A percentile compares a stretch with the other conserved stretches of the same genome.
These are phyloP conservation scores for Ianthella basta DNA, from an alignment of 37 sponge, comb jelly and placozoan species.

Conservation along the genomic window DNA sequence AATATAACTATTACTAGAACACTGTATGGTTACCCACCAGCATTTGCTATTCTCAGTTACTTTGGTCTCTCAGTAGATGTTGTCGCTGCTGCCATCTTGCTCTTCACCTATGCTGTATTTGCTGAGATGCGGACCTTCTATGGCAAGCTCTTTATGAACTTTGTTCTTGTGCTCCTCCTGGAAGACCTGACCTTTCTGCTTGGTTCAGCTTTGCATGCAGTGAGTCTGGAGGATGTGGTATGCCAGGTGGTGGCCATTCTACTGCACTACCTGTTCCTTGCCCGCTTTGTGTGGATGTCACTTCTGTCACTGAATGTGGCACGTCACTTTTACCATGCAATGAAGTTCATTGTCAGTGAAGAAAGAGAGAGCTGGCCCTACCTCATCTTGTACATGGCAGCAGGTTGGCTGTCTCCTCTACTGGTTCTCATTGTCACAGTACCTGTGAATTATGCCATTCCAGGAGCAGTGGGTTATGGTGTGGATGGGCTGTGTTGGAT, in stretches of 20 bases:
- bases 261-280: slow-evolving; percentile 47
- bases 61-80: slow-evolving; percentile 52
- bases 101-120: slow-evolving; percentile 55
- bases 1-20: neutral
- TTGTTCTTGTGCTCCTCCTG: slow-evolving; percentile 22
- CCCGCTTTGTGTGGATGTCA: slow-evolving; percentile 55
- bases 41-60: neutral
- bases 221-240: neutral
- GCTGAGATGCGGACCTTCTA: slow-evolving; percentile 54
- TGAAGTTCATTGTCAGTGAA: neutral
- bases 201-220: neutral
- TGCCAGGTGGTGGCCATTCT: slow-evolving; percentile 43
- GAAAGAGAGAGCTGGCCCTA: neutral
- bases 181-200: slow-evolving; percentile 36
- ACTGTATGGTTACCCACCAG: neutral
- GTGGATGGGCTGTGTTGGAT: slow-evolving; percentile 48
- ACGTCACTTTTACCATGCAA: slow-evolving; percentile 3
- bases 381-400: slow-evolving; percentile 20
- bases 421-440: slow-evolving; percentile 20
- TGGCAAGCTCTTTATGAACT: slow-evolving; percentile 51
- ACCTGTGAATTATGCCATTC: slow-evolving; percentile 36
- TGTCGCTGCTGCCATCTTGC: slow-evolving; percentile 30
- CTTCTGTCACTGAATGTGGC: slow-evolving; percentile 35
- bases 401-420: slow-evolving; percentile 41
- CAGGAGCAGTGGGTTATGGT: slow-evolving; percentile 40